A percentile compares a stretch with the other conserved stretches of the same genome.
Conservation (phyloP, 2,888 invertebrate genomes). For the Coelopa pilipes region DNA sequence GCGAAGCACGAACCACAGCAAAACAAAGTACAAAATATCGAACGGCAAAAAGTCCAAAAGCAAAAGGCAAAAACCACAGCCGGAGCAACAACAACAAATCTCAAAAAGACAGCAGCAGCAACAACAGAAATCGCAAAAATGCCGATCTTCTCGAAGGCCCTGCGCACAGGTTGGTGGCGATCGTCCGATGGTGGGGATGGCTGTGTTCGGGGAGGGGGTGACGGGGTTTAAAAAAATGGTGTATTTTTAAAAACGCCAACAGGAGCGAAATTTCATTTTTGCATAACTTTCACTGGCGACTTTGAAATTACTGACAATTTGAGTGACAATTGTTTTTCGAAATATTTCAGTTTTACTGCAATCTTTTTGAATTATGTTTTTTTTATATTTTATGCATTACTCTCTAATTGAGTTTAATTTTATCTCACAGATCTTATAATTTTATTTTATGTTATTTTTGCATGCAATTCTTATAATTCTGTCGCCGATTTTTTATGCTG, state of each 20-base stretch:
- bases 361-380: no score
- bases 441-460: no score
- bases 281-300: background rate
- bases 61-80: no score
- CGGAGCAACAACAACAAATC: background rate
- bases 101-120: background rate
- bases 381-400: no score
- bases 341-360: background rate
- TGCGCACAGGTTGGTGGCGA: conserved; percentile 21
- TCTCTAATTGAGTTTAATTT: no score
- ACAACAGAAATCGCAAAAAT: conserved; percentile 35
- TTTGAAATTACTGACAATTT: background rate
- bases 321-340: background rate
- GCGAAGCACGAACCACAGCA: no score
- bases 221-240: background rate
- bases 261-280: no score
- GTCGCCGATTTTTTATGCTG: no score
- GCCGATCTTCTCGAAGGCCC: conserved; percentile 44
- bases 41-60: no score
- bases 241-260: conserved; percentile 13
- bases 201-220: background rate
- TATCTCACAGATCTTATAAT: no score
- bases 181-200: no score
- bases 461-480: no score
- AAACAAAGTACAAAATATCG: background rate